Evolutionary conservation across 2,113 vertebrate species (phyloP).

Genomic region (Austrofundulus limnaeus): DNA sequence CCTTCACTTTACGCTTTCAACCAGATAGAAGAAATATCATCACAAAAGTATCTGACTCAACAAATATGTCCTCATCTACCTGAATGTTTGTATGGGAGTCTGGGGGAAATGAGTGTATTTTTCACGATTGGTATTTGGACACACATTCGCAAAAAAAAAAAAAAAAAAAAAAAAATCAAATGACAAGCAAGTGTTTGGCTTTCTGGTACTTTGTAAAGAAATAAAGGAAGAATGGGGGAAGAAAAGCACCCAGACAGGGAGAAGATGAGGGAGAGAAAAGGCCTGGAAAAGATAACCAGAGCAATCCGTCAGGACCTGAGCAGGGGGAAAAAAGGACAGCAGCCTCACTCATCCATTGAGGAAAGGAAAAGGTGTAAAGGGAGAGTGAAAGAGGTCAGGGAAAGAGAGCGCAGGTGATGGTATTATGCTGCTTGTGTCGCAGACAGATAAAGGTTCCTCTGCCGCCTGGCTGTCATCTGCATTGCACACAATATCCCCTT

Average conservation of each 20-base stretch:
- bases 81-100: conserved; percentile 16
- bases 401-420: conserved; percentile 59
- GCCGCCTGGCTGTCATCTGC: conserved; percentile 60
- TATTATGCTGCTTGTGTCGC: conserved; percentile 64
- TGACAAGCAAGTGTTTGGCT: conserved; percentile 36
- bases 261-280: conserved; percentile 37
- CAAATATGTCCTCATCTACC: conserved; percentile 51
- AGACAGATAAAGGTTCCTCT: conserved; percentile 64
- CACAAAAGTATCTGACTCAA: conserved; percentile 54
- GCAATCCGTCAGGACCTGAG: conserved; percentile 36
- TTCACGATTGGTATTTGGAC: conserved; percentile 20
- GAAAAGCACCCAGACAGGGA: conserved; percentile 32
- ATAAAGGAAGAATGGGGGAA: conserved; percentile 4
- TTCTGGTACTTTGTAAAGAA: conserved; percentile 23
- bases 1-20: conserved; percentile 39
- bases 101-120: conserved; percentile 24
- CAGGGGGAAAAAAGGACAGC: conserved; percentile 29
- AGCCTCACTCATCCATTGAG: conserved; percentile 37
- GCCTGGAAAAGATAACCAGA: conserved; percentile 45
- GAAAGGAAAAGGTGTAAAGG: conserved; percentile 30
- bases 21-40: conserved; percentile 49
- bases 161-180: conserved; percentile 19
- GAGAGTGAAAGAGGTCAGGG: conserved; percentile 50
- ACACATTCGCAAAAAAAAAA: too few species aligned
- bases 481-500: conserved; percentile 63